Conservation (phyloP, 2,113 vertebrate genomes). For the Seriola quinqueradiata region DNA sequence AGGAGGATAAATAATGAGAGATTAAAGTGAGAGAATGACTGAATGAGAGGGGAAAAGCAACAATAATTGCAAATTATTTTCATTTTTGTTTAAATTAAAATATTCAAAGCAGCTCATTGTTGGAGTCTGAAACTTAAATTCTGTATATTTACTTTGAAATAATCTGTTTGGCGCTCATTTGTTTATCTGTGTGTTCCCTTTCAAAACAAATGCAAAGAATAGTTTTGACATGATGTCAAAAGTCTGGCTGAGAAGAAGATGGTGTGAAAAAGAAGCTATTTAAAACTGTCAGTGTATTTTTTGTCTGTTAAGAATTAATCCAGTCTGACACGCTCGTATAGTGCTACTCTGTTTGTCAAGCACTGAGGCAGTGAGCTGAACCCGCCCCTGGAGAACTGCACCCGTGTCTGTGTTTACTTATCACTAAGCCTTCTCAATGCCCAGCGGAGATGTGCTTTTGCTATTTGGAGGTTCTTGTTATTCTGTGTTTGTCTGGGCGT, state of each 20-base stretch:
- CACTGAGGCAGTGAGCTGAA: constrained; percentile 46
- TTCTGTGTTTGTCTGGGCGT: constrained; percentile 58
- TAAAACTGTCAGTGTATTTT: constrained; percentile 14
- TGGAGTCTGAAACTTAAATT: not conserved
- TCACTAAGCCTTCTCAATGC: constrained; percentile 65
- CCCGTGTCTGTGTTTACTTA: constrained; percentile 72
- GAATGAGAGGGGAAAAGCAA: not conserved
- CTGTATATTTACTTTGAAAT: not conserved
- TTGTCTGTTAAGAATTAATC: constrained; percentile 30
- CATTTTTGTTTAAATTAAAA: not conserved
- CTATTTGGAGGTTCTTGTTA: constrained; percentile 68
- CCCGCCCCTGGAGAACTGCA: constrained; percentile 60
- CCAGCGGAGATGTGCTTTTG: constrained; percentile 48
- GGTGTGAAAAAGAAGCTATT: not conserved
- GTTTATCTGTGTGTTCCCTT: not conserved
- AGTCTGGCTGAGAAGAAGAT: not conserved
- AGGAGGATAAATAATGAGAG: not conserved
- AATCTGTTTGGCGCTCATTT: not conserved
- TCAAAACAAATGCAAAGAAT: not conserved
- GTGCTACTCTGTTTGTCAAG: constrained; percentile 58
- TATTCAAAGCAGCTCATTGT: not conserved
- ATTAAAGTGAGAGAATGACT: not conserved
- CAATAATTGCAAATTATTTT: not conserved
- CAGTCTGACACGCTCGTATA: constrained; percentile 29
- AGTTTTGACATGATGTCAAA: not conserved